phyloP scores from a whole-genome alignment of 2,113 vertebrate genomes.

The Cephalopterus ornatus region DNA sequence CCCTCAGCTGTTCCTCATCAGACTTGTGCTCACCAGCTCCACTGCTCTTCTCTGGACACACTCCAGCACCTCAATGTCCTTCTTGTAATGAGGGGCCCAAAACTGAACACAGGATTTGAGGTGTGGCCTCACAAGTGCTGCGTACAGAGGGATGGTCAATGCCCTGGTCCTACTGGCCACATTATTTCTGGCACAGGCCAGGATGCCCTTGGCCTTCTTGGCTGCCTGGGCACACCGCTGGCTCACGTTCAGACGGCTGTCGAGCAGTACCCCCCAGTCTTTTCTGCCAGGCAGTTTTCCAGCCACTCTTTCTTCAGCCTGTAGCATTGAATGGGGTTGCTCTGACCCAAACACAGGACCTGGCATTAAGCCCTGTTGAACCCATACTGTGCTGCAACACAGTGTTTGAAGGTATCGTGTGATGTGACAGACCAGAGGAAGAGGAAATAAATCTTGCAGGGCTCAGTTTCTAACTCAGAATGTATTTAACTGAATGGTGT shows the following conservation, averaged over 20 bases:
- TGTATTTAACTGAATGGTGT: not conserved
- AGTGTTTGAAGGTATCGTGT: not conserved
- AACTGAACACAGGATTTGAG: rapidly evolving
- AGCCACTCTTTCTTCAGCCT: not conserved
- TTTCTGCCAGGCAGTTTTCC: not conserved
- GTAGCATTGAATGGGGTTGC: too few species aligned
- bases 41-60: rapidly evolving
- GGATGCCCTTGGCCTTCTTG: not conserved
- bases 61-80: not conserved
- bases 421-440: not conserved
- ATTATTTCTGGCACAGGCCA: not conserved
- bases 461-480: not conserved
- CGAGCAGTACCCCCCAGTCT: rapidly evolving
- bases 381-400: not conserved
- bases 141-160: not conserved
- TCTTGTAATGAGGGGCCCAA: rapidly evolving
- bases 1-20: rapidly evolving
- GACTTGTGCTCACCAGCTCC: not conserved
- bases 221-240: not conserved
- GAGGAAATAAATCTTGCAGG: not conserved
- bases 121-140: rapidly evolving
- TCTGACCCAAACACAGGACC: not conserved
- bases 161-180: not conserved
- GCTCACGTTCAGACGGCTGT: not conserved
- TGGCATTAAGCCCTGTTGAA: not conserved